These are phyloP conservation scores for Brachyhypopomus occidentalis DNA, from an alignment of 2,113 vertebrate genomes.

Conservation along the genomic window DNA sequence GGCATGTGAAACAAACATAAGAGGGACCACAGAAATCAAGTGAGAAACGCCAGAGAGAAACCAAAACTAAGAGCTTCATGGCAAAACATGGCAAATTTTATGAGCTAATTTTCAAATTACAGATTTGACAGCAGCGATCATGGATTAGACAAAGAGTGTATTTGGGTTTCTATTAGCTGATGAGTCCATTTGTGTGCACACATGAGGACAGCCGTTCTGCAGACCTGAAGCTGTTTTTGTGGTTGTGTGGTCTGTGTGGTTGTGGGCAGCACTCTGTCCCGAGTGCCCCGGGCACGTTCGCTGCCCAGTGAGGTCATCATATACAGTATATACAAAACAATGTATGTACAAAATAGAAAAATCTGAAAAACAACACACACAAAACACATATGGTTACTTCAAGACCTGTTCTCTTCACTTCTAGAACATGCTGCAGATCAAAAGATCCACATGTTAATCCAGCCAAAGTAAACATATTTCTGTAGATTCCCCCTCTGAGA, in stretches of 20 bases:
- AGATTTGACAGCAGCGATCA: neutral
- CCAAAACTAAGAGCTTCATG: neutral
- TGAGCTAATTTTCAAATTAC: neutral
- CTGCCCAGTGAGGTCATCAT: constrained; percentile 97
- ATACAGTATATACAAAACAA: constrained; percentile 99
- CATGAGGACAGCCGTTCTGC: constrained; percentile 6
- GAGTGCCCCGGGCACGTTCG: constrained; percentile 90
- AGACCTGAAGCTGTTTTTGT: constrained; percentile 96
- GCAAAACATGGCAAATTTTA: neutral
- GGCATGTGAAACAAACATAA: neutral
- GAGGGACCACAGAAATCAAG: neutral
- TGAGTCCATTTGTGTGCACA: neutral
- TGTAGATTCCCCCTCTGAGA: neutral
- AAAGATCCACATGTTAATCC: too few relatives aligned
- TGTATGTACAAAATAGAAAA: constrained; percentile 99
- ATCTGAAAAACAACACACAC: constrained; percentile 77
- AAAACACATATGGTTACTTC: constrained; percentile 16
- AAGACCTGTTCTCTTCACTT: neutral
- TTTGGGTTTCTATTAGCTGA: neutral
- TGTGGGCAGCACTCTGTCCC: constrained; percentile 89
- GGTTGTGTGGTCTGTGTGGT: constrained; percentile 80
- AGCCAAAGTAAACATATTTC: neutral
- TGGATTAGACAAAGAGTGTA: neutral
- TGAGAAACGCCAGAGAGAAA: neutral
- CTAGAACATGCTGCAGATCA: neutral